These are phyloP conservation scores for Leucozona laternaria DNA, from an alignment of 2,888 invertebrate genomes.

Conservation along the genomic window DNA sequence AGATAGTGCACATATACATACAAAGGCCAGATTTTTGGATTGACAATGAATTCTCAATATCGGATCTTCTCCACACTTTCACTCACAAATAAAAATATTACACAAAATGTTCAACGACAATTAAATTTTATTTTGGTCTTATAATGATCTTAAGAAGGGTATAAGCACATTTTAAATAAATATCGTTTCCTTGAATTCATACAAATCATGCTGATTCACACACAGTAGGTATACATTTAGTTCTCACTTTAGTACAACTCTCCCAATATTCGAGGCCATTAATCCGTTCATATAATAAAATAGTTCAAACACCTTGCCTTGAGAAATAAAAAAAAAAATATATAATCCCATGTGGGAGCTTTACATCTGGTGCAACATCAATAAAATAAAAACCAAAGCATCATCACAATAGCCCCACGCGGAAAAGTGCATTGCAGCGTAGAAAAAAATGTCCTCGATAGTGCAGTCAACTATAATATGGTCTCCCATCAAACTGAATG, in stretches of 20 bases:
- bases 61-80: too few relatives aligned
- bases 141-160: too few relatives aligned
- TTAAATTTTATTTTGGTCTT: too few relatives aligned
- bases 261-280: background rate
- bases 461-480: constrained; percentile 59
- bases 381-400: constrained; percentile 11
- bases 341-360: constrained; percentile 13
- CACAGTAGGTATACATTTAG: too few relatives aligned
- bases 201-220: too few relatives aligned
- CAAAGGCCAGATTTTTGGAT: too few relatives aligned
- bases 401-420: constrained; percentile 9
- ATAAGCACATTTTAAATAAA: too few relatives aligned
- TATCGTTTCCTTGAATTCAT: too few relatives aligned
- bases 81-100: too few relatives aligned
- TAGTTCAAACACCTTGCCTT: constrained; percentile 24
- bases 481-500: constrained; percentile 36
- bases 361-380: background rate
- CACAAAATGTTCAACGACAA: too few relatives aligned
- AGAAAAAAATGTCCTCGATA: constrained; percentile 51
- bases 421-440: background rate
- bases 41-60: too few relatives aligned
- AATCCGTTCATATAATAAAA: background rate
- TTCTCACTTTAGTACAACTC: background rate
- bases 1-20: too few relatives aligned
- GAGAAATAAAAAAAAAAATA: background rate